phyloP scores from a whole-genome alignment of 35 echinoderm and acorn worm species.

The Strongylocentrotus purpuratus region DNA sequence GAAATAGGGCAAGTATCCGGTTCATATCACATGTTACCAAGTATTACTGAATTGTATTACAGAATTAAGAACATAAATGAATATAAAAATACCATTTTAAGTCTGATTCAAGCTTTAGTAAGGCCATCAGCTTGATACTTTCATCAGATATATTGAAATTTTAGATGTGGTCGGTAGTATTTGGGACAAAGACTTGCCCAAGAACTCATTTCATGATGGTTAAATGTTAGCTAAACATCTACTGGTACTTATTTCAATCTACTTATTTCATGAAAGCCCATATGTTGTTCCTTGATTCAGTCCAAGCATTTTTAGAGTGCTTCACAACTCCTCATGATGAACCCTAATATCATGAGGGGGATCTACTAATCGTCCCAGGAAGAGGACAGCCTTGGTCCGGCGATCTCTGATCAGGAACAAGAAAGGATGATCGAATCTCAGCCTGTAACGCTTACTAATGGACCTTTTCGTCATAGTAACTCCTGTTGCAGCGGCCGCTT shows the following conservation, averaged over 20 bases:
- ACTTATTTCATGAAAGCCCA: background rate
- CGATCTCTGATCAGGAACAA: slow-evolving; percentile 81
- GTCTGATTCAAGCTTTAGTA: too few relatives aligned
- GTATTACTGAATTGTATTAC: too few relatives aligned
- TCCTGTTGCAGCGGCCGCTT: slow-evolving; percentile 77
- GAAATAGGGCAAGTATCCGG: too few relatives aligned
- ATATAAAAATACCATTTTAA: too few relatives aligned
- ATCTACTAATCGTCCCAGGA: slow-evolving; percentile 71
- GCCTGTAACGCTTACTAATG: background rate
- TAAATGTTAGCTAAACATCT: too few relatives aligned
- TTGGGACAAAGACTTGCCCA: too few relatives aligned
- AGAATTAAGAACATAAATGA: too few relatives aligned
- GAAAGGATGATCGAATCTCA: slow-evolving; percentile 75
- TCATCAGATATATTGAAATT: too few relatives aligned
- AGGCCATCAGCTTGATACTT: too few relatives aligned
- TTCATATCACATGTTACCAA: too few relatives aligned
- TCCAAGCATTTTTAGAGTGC: background rate
- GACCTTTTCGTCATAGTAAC: slow-evolving; percentile 1
- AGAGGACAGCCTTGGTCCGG: slow-evolving; percentile 61
- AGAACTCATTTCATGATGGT: too few relatives aligned
- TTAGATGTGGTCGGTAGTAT: too few relatives aligned
- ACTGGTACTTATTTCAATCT: background rate
- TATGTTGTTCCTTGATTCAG: background rate
- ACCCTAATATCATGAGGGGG: slow-evolving; percentile 43
- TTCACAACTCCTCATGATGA: slow-evolving; percentile 23